Conservation (phyloP, 2,888 invertebrate species). For the Archaeoteleia sp. region DNA sequence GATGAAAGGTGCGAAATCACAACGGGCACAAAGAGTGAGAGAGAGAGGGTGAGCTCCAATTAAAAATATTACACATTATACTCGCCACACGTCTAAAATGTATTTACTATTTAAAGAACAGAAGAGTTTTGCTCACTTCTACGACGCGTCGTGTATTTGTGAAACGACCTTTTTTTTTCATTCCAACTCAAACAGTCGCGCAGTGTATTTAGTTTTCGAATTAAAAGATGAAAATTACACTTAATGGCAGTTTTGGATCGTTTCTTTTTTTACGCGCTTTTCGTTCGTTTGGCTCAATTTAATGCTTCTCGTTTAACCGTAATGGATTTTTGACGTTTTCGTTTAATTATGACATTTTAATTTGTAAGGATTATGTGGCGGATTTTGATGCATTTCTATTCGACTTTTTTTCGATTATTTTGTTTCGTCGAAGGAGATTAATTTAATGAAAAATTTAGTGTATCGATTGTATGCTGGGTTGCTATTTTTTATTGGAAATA, state of each 20-base stretch:
- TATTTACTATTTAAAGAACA: constrained; percentile 72
- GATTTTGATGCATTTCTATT: too few relatives aligned
- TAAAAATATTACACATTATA: constrained; percentile 75
- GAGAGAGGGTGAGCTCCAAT: constrained; percentile 69
- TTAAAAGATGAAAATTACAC: constrained; percentile 43
- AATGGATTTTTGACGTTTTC: background rate
- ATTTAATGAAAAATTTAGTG: too few relatives aligned
- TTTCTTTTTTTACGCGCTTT: background rate
- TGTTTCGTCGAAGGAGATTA: too few relatives aligned
- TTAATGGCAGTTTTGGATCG: constrained; percentile 23
- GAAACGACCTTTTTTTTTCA: constrained; percentile 1
- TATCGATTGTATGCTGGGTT: too few relatives aligned
- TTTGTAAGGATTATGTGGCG: too few relatives aligned
- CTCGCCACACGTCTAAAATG: constrained; percentile 70
- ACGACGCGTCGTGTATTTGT: constrained; percentile 19
- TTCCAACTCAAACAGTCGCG: constrained; percentile 12
- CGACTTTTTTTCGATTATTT: too few relatives aligned
- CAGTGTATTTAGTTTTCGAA: constrained; percentile 26
- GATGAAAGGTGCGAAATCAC: constrained; percentile 28
- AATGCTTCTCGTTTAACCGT: background rate
- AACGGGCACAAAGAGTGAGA: constrained; percentile 38
- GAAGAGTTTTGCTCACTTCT: constrained; percentile 50
- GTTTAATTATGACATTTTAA: too few relatives aligned
- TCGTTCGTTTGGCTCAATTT: background rate
- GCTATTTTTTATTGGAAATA: too few relatives aligned